Percentiles rank a stretch among this genome's conserved stretches.
These are phyloP conservation scores for Drosophila repleta DNA, from an alignment of 1,140 invertebrate genomes.

Conservation along the genomic window DNA sequence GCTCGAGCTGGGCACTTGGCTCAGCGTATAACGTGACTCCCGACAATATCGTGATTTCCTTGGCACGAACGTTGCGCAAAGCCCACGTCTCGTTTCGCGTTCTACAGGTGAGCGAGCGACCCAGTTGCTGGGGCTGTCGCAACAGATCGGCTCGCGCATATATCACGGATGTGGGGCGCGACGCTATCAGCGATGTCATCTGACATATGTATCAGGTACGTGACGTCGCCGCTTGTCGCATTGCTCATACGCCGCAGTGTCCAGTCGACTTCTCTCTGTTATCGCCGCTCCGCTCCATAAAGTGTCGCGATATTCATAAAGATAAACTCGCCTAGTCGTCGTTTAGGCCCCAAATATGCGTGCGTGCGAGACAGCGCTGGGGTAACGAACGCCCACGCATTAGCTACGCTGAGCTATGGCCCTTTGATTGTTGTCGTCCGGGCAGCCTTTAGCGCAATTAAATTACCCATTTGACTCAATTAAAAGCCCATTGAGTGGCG, in stretches of 20 bases:
- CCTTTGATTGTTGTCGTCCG: conserved; percentile 8
- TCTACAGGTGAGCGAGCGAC: conserved; percentile 1
- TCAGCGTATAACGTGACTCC: background rate
- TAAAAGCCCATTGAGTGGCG: conserved; percentile 10
- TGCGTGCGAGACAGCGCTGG: conserved; percentile 1
- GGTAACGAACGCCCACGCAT: too few species aligned
- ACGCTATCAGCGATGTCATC: conserved; percentile 16
- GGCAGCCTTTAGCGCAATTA: conserved; percentile 16
- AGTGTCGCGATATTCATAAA: conserved; percentile 22
- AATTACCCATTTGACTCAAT: conserved; percentile 19
- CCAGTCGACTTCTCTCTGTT: background rate
- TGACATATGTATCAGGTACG: conserved; percentile 24
- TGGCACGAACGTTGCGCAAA: background rate
- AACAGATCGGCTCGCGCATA: conserved; percentile 13
- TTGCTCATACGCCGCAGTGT: conserved; percentile 24
- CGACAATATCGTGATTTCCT: background rate
- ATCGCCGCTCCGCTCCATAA: conserved; percentile 11
- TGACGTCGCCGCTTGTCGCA: conserved; percentile 18
- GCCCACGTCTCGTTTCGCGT: background rate
- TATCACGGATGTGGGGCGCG: conserved; percentile 13
- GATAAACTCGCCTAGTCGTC: conserved; percentile 12
- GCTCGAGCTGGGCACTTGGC: too few species aligned
- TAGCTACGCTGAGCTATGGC: background rate
- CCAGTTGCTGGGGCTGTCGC: conserved; percentile 10
- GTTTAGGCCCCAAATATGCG: conserved; percentile 16